Conservation (phyloP, 2,888 invertebrate species). For the Meteorus cinctellus region DNA sequence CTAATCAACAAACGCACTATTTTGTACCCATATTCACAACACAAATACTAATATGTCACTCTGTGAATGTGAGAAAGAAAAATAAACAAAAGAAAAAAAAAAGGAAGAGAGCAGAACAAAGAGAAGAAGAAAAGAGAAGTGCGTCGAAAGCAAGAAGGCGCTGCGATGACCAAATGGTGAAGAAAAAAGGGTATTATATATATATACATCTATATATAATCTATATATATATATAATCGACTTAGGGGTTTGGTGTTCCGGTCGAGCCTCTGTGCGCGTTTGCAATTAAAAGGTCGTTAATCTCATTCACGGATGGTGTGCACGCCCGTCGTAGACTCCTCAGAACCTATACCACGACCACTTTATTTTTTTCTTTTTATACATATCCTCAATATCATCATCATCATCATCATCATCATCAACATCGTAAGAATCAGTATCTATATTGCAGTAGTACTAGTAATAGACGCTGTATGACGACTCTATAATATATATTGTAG, state of each 20-base stretch:
- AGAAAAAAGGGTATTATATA: neutral
- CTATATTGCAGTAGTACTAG: neutral
- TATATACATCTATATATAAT: neutral
- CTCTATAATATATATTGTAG: conserved; percentile 34
- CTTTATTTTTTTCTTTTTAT: neutral
- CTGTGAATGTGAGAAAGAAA: neutral
- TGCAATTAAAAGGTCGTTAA: conserved; percentile 67
- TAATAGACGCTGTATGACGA: conserved; percentile 4
- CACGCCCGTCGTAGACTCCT: conserved; percentile 47
- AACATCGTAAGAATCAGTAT: neutral
- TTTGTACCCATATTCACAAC: neutral
- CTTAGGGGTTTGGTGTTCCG: conserved; percentile 20
- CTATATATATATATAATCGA: conserved; percentile 3
- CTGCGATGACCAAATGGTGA: neutral
- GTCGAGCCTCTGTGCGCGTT: conserved; percentile 40
- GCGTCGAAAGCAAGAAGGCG: neutral
- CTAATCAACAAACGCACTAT: no score
- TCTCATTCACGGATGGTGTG: conserved; percentile 54
- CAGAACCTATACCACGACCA: conserved; percentile 4
- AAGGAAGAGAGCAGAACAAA: neutral
- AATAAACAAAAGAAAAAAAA: neutral
- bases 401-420: neutral
- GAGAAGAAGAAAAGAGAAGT: neutral
- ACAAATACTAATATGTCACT: neutral
- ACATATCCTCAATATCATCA: neutral